Evolutionary conservation across 2,113 vertebrate species (phyloP), one percentile per base, ranked within the genome.

Genomic region (Cyrtonyx montezumae): DNA sequence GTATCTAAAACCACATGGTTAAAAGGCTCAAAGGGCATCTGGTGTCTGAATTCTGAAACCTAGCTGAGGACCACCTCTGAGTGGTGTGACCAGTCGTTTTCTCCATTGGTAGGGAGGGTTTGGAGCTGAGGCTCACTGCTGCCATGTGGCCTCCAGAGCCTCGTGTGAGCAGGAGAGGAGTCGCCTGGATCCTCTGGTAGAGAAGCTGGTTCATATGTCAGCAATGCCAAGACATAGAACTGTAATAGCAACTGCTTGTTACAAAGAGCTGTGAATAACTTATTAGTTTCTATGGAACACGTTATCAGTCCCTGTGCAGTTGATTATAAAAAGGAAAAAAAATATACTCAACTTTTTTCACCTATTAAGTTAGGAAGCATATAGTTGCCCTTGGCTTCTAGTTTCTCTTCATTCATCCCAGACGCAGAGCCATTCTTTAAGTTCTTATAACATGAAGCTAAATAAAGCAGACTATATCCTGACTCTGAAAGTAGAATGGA

Each of bases 261-360:
- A 8, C 3, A 13, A 85, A 76, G 34, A 59, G 5, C 62, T 83
- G 13, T 63, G 37, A 80, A 55, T 30, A 74, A 59, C 7, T 1
- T 2, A 0, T 7, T 61, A 63, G 9, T 78, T 84, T 67, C 19
- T 8, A 8, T 18, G 15, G 12, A 11, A 73, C 17, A 9, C 32
- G 15, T 11, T 28, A 25, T 3, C 25, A 4, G 1, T 74, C 19
- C 19, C 9, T 12, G 4, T 45, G 14, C 12, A 11, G 4, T 28
- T 87, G 71, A 58, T 32, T 80, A 53, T 67, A 63, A 81, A 23
- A 13, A 53, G 69, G 68, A 37, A 73, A 87, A 62, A 51, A 58
- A 87, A 45, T 0, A 53, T 84, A 5, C 11, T 40, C 13, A 48
- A 84, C 0, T 4, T 37, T 75, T 87, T 90, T 84, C 43, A 36